Conservation (phyloP, 2,797 vertebrate species). For the Oreochromis grahami region DNA sequence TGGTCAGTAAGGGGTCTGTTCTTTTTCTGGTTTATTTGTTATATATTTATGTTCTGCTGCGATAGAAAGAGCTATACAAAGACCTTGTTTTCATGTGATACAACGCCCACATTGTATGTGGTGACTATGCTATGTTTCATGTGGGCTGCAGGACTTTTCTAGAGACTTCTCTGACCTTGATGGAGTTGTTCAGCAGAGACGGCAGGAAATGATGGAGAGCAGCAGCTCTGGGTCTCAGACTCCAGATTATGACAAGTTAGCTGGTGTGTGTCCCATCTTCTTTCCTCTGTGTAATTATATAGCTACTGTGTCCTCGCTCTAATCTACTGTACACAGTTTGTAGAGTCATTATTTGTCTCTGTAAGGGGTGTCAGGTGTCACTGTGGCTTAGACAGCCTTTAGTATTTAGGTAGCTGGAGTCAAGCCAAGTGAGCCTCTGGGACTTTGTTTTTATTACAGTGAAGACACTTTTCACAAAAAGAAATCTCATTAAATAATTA, state of each 20-base stretch:
- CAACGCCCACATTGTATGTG: constrained; percentile 2
- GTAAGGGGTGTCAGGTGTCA: constrained; percentile 10
- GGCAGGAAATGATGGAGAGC: constrained; percentile 84
- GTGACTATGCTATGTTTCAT: background rate
- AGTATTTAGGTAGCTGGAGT: background rate
- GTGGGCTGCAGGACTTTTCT: constrained; percentile 77
- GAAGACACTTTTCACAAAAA: background rate
- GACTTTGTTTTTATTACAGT: background rate
- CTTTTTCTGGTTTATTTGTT: constrained; percentile 2
- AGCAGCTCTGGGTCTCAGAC: constrained; percentile 93
- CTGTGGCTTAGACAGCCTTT: background rate
- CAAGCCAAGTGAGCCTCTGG: background rate
- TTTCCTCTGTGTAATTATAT: background rate
- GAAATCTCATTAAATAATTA: background rate
- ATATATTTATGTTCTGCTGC: background rate
- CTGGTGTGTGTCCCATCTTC: constrained; percentile 67
- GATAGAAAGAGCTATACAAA: background rate
- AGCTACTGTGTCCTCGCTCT: background rate
- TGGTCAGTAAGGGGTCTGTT: constrained; percentile 72
- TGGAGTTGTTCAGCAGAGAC: constrained; percentile 77
- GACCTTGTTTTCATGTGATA: background rate
- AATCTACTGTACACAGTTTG: background rate
- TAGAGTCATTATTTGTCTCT: background rate
- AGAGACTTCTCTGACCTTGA: constrained; percentile 84
- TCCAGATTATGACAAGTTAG: constrained; percentile 86